A percentile compares a stretch with the other conserved stretches of the same genome.
Evolutionary conservation across 2,797 vertebrate genomes (phyloP).

Genomic region (Heliangelus exortis): DNA sequence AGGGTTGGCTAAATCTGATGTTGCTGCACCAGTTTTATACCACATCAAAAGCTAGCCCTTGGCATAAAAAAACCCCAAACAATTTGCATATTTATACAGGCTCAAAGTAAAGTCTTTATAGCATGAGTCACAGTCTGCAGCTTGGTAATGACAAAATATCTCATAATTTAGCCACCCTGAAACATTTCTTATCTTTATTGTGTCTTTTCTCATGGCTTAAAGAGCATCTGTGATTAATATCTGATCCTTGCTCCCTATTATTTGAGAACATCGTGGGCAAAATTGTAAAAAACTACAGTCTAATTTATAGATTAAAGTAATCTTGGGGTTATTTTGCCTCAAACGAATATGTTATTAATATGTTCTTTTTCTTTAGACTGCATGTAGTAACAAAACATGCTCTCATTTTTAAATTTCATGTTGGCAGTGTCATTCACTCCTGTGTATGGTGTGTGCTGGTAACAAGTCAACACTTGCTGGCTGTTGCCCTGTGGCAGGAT

Average conservation of each 20-base stretch:
- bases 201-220: not conserved
- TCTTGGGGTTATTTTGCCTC: not conserved
- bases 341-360: not conserved
- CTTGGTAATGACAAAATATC: not conserved
- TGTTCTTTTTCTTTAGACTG: not conserved
- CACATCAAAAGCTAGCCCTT: not conserved
- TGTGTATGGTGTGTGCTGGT: not conserved
- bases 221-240: not conserved
- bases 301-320: not conserved
- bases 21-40: not conserved
- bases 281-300: not conserved
- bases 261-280: not conserved
- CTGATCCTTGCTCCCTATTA: not conserved
- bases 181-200: not conserved
- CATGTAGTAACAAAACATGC: not conserved
- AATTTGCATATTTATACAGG: not conserved
- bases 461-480: not conserved
- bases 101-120: not conserved
- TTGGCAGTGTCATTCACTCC: rapidly evolving
- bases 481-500: not conserved
- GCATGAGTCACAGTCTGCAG: not conserved
- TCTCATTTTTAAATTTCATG: not conserved
- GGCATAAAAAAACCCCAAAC: not conserved
- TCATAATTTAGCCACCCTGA: not conserved
- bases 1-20: not conserved